These are phyloP conservation scores for Agriopis leucophaearia DNA, from an alignment of 2,888 invertebrate genomes.

Conservation along the genomic window DNA sequence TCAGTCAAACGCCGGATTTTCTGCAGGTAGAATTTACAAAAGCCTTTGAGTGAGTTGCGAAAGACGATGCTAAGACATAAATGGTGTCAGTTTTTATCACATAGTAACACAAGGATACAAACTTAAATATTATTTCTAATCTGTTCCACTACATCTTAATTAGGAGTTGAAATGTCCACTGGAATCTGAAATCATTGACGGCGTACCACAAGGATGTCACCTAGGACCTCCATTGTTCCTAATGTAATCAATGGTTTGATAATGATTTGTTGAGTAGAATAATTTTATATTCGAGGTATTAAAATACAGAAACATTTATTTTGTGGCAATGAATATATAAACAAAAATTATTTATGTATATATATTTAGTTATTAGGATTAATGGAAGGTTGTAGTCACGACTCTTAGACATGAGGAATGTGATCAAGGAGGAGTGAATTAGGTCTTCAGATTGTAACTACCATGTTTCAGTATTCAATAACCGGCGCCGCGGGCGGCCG, in stretches of 20 bases:
- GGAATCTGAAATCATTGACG: neutral
- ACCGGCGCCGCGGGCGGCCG: slow-evolving; percentile 91
- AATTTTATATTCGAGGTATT: too few relatives aligned
- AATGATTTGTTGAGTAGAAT: neutral
- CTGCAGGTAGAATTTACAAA: slow-evolving; percentile 71
- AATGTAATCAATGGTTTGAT: neutral
- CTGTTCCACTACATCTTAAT: neutral
- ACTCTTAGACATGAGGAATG: too few relatives aligned
- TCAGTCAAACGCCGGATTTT: slow-evolving; percentile 88
- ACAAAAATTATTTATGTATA: too few relatives aligned
- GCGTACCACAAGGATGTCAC: neutral
- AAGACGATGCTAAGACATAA: neutral
- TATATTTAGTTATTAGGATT: too few relatives aligned
- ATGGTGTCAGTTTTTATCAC: neutral
- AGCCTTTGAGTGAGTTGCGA: neutral
- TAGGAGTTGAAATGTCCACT: neutral
- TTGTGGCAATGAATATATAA: too few relatives aligned
- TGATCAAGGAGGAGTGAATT: too few relatives aligned
- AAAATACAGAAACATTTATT: too few relatives aligned
- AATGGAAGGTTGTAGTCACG: too few relatives aligned
- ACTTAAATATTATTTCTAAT: neutral
- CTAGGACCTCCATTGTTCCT: neutral
- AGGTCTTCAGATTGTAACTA: too few relatives aligned
- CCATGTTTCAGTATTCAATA: slow-evolving; percentile 90
- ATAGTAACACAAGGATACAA: neutral